These are phyloP conservation scores for Mormyrus lacerda DNA, from an alignment of 2,113 vertebrate species.

Conservation along the genomic window DNA sequence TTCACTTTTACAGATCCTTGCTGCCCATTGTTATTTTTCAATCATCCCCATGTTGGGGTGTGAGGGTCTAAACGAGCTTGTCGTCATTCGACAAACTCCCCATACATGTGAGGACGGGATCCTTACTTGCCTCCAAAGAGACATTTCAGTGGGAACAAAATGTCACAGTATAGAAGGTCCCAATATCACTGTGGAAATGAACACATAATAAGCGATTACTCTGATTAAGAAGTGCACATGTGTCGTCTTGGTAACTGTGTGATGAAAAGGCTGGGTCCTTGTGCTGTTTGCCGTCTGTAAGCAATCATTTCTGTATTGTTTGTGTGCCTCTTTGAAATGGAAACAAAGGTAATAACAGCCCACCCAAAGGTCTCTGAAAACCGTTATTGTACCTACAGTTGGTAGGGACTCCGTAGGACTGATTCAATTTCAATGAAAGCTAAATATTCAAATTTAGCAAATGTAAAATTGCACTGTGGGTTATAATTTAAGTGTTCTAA, in stretches of 20 bases:
- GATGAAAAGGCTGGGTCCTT: constrained; percentile 29
- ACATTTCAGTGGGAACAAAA: constrained; percentile 5
- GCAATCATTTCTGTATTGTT: constrained; percentile 27
- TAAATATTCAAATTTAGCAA: neutral
- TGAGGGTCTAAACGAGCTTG: neutral
- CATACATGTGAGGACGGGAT: neutral
- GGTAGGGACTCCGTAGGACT: neutral
- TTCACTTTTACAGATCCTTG: constrained; percentile 34
- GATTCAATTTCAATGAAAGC: neutral
- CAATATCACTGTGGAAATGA: constrained; percentile 35
- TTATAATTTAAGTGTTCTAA: neutral
- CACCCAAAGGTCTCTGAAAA: neutral
- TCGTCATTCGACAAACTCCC: neutral
- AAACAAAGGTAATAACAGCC: constrained; percentile 26
- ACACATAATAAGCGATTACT: constrained; percentile 38
- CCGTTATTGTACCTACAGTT: neutral
- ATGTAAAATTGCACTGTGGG: neutral
- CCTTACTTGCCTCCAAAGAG: neutral
- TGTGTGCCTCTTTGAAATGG: constrained; percentile 30
- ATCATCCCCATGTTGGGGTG: neutral
- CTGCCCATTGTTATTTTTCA: constrained; percentile 16
- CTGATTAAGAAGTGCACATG: constrained; percentile 39
- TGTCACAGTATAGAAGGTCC: constrained; percentile 7
- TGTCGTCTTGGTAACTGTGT: constrained; percentile 50
- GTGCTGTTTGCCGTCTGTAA: constrained; percentile 20